Percentiles rank a stretch among this genome's conserved stretches.
Conservation (phyloP, 2,888 invertebrate species). For the Odontocerum albicorne region DNA sequence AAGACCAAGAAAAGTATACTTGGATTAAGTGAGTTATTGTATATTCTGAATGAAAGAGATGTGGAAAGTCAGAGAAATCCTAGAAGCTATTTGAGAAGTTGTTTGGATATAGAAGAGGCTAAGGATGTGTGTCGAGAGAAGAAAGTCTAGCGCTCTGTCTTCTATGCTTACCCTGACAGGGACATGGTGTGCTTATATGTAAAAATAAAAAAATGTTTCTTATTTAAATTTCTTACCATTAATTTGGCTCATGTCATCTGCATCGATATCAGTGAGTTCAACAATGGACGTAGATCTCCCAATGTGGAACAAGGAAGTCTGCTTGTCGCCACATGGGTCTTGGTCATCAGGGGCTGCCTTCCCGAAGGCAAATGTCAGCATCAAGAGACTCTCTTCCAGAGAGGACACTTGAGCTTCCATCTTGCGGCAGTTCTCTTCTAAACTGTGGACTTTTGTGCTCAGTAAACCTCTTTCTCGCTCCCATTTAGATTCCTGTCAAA, state of each 20-base stretch:
- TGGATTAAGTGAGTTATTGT: too few relatives aligned
- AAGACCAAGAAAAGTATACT: too few relatives aligned
- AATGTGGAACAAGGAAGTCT: constrained; percentile 12
- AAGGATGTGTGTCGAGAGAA: too few relatives aligned
- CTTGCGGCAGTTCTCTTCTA: constrained; percentile 12
- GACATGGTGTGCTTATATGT: too few relatives aligned
- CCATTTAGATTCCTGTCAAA: constrained; percentile 32
- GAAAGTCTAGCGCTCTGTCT: too few relatives aligned
- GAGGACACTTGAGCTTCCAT: constrained; percentile 20
- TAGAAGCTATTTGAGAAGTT: too few relatives aligned
- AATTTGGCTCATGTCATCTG: constrained; percentile 16
- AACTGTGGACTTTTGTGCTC: constrained; percentile 1
- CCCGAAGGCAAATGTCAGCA: constrained; percentile 32
- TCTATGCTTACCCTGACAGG: too few relatives aligned
- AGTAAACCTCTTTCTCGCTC: constrained; percentile 17
- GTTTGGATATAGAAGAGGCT: too few relatives aligned
- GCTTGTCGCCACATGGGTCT: not conserved
- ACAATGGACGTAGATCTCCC: constrained; percentile 23
- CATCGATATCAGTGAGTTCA: constrained; percentile 29
- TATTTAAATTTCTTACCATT: constrained; percentile 13
- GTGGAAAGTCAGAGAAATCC: too few relatives aligned
- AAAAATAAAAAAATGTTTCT: too few relatives aligned
- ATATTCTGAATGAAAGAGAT: too few relatives aligned
- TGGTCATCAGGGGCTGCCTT: constrained; percentile 1
- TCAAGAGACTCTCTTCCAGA: constrained; percentile 30